Base-by-base conservation (phyloP, 30 jellyfish, hydroid and myxozoan genomes). In the Turritopsis rubra region DNA sequence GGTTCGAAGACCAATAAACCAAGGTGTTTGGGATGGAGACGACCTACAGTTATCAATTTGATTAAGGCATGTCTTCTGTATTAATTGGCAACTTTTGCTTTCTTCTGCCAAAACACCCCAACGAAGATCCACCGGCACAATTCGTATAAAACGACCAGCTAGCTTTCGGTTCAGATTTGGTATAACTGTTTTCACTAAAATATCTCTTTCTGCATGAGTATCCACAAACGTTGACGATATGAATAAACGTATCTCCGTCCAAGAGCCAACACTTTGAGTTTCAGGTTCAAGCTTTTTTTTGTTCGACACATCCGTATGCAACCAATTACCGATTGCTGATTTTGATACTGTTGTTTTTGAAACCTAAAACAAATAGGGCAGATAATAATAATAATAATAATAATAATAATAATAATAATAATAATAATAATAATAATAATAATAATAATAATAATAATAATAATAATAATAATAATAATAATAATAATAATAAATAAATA, bases 1-100 rank as follows among this genome's bases (percentile, higher is more conserved):
- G 8, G 76, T 66, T 66, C 76, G 76, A 66, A 66, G 76, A n/a
- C 76, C 76, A n/a, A 66, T n/a, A 66, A 66, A 66, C 76, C 76
- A 66, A n/a, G 76, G 76, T 25, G 30, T 66, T 22, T 66, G 30
- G 29, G 30, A 22, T n/a, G 30, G 8, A 66, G 28, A 22, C 8
- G 8, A 8, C 76, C 76, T 22, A 66, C 76, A 66, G 8, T 66
- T 66, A 66, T 66, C 76, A 25, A 66, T 66, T 25, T 66, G 76
- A 66, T 66, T 66, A 7, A 66, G 17, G 30, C 76, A 66, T 8
- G 76, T 66, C 30, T 66, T 66, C 30, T 66, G 76, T 22, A 66
- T 66, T 17, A 8, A 7, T 66, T 66, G 29, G 76, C 76, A 66
- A 66, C 30, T 66, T 3, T 66, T 66, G 17, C 76, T 66, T 25